Evolutionary conservation across 1,140 invertebrate genomes (phyloP).

Genomic region (Manduca sexta): DNA sequence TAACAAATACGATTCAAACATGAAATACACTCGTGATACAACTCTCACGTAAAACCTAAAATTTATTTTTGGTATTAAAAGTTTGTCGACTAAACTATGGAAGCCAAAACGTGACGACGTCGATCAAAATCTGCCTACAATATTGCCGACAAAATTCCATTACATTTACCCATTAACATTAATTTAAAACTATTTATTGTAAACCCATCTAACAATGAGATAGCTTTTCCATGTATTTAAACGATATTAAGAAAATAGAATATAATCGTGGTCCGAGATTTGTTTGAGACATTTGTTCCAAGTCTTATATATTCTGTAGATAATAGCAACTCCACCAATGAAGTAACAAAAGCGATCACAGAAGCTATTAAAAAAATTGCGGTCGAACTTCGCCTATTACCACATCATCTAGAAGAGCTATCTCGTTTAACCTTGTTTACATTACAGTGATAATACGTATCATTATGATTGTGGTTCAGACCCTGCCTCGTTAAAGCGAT

Average conservation of each 20-base stretch:
- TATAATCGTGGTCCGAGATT: slow-evolving; percentile 51
- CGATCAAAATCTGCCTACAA: slow-evolving; percentile 37
- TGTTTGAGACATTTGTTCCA: slow-evolving; percentile 19
- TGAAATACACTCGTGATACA: too few species aligned
- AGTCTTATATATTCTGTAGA: too few species aligned
- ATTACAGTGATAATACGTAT: slow-evolving; percentile 31
- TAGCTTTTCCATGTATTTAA: slow-evolving; percentile 56
- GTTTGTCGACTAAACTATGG: slow-evolving; percentile 54
- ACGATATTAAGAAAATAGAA: slow-evolving; percentile 48
- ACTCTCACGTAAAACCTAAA: not conserved
- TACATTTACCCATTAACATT: not conserved
- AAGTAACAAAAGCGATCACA: too few species aligned
- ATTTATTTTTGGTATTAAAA: slow-evolving; percentile 18
- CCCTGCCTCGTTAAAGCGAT: slow-evolving; percentile 70
- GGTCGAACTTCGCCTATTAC: not conserved
- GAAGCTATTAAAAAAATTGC: too few species aligned
- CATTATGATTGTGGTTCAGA: slow-evolving; percentile 57
- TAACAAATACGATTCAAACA: too few species aligned
- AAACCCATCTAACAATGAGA: slow-evolving; percentile 51
- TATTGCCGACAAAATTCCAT: slow-evolving; percentile 29
- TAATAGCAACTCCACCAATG: too few species aligned
- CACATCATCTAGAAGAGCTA: slow-evolving; percentile 38
- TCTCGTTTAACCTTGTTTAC: slow-evolving; percentile 30
- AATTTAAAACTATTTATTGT: slow-evolving; percentile 35
- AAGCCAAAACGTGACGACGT: slow-evolving; percentile 56